Percentiles rank a stretch among this genome's conserved stretches.
These are phyloP conservation scores for Aplochiton taeniatus DNA, from an alignment of 2,797 vertebrate genomes.

Conservation along the genomic window DNA sequence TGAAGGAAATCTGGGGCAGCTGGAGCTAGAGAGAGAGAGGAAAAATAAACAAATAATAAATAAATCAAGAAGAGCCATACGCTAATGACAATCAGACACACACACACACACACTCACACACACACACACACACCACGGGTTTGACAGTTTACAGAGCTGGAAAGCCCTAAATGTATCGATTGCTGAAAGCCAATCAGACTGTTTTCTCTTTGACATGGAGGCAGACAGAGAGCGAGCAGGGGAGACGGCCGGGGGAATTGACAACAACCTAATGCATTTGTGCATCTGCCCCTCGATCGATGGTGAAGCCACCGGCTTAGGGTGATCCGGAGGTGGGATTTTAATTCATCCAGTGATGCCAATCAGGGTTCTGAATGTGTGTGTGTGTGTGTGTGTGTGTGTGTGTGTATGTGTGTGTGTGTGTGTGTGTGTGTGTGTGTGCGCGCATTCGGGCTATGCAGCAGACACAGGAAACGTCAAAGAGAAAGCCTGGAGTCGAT, in stretches of 20 bases:
- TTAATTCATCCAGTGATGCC: conserved; percentile 20
- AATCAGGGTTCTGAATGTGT: conserved; percentile 19
- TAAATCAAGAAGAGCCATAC: too few relatives aligned
- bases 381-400: conserved; percentile 8
- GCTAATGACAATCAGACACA: too few relatives aligned
- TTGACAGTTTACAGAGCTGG: conserved; percentile 6
- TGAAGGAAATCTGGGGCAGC: conserved; percentile 64
- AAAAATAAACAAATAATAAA: neutral
- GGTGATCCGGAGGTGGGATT: conserved; percentile 2
- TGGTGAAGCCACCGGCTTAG: conserved; percentile 26
- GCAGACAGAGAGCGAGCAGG: neutral
- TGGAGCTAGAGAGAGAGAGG: conserved; percentile 11
- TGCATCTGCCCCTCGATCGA: conserved; percentile 46
- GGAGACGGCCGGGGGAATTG: conserved; percentile 25
- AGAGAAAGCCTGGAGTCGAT: neutral
- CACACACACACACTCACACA: too few relatives aligned
- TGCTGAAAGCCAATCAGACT: conserved; percentile 27
- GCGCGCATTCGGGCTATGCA: neutral
- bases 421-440: too few relatives aligned
- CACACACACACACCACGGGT: too few relatives aligned
- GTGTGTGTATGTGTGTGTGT: conserved; percentile 8
- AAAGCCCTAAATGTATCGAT: conserved; percentile 26
- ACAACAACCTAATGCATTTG: conserved; percentile 30
- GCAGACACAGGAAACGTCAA: neutral
- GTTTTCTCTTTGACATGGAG: conserved; percentile 14